These are phyloP conservation scores for Pempheris klunzingeri DNA, from an alignment of 2,797 vertebrate genomes.

Conservation along the genomic window DNA sequence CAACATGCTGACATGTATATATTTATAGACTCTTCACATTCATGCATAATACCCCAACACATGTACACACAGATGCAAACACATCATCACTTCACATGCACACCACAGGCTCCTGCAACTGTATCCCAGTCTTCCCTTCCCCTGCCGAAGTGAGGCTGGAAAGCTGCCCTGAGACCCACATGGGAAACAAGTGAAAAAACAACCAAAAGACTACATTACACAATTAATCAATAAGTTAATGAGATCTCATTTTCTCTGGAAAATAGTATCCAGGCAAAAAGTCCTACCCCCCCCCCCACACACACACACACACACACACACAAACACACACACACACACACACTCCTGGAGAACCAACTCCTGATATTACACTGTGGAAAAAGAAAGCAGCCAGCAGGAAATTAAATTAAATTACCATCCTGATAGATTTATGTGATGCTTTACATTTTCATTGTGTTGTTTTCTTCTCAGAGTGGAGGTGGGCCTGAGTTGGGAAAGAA, in stretches of 20 bases:
- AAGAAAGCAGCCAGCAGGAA: constrained; percentile 84
- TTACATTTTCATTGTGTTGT: constrained; percentile 86
- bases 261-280: constrained; percentile 82
- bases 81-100: constrained; percentile 14
- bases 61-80: constrained; percentile 12
- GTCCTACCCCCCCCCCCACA: constrained; percentile 76
- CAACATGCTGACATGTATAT: constrained; percentile 14
- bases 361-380: constrained; percentile 80
- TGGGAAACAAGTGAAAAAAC: constrained; percentile 74
- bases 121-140: constrained; percentile 59
- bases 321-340: too few relatives aligned
- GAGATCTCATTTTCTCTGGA: constrained; percentile 85
- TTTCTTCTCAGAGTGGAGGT: constrained; percentile 73
- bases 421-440: constrained; percentile 87
- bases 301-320: too few relatives aligned
- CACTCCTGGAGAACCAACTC: constrained; percentile 66
- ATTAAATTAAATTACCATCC: constrained; percentile 87
- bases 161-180: constrained; percentile 71
- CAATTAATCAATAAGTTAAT: constrained; percentile 90
- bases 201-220: constrained; percentile 82
- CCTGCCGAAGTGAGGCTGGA: constrained; percentile 67
- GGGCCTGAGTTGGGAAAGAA: constrained; percentile 60
- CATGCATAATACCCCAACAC: constrained; percentile 10
- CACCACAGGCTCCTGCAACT: constrained; percentile 63
- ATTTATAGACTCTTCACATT: constrained; percentile 27